Evolutionary conservation across 2,888 invertebrate genomes (phyloP).

Genomic region (Lymantria monacha): DNA sequence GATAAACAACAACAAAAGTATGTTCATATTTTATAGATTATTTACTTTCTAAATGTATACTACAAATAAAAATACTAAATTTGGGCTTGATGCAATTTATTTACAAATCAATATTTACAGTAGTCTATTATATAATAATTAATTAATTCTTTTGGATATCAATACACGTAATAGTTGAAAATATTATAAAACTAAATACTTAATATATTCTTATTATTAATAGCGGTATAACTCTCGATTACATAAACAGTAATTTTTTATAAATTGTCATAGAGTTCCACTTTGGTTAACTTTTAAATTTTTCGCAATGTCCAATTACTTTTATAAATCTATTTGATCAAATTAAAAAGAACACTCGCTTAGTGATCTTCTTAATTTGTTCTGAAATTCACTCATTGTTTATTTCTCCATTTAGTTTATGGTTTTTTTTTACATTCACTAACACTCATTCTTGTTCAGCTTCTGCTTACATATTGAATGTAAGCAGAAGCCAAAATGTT

Average conservation of each 20-base stretch:
- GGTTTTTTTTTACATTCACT: conserved; percentile 6
- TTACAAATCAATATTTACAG: conserved; percentile 38
- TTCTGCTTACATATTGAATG: not conserved
- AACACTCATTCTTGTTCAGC: conserved; percentile 10
- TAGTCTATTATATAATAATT: conserved; percentile 4
- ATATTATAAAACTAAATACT: conserved; percentile 13
- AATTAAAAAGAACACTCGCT: conserved; percentile 55
- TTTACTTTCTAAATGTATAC: too few species aligned
- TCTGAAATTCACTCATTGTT: conserved; percentile 17
- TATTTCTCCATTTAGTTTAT: not conserved
- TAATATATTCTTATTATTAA: conserved; percentile 5
- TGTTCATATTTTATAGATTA: too few species aligned
- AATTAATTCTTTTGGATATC: conserved; percentile 20
- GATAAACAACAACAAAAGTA: too few species aligned
- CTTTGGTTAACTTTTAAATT: conserved; percentile 50
- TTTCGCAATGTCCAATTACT: conserved; percentile 16
- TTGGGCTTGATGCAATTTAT: conserved; percentile 27
- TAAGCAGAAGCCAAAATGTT: not conserved
- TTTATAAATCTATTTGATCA: conserved; percentile 37
- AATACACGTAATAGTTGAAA: conserved; percentile 23
- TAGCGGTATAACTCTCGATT: not conserved
- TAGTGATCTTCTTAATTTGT: conserved; percentile 59
- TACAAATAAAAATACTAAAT: not conserved
- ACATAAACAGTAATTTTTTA: not conserved
- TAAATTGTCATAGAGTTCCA: conserved; percentile 31